Conservation (phyloP, 2,113 vertebrate genomes). For the Nesogale talazaci region DNA sequence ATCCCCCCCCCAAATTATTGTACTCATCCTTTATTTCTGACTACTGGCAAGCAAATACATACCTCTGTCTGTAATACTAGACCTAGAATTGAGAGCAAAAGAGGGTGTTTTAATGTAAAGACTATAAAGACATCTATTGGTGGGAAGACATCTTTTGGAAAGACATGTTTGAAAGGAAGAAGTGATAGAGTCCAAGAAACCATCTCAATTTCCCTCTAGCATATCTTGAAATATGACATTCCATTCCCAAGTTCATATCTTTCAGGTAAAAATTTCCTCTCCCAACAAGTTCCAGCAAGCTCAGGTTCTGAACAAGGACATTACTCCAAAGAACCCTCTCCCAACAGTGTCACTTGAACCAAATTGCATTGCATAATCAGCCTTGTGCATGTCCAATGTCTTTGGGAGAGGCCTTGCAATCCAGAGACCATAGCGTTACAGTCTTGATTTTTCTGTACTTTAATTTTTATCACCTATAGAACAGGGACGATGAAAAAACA, state of each 20-base stretch:
- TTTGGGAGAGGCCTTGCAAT: background rate
- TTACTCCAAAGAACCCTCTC: background rate
- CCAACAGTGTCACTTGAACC: background rate
- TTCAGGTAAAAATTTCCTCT: slow-evolving; percentile 26
- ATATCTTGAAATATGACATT: slow-evolving; percentile 73
- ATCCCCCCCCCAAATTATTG: no score
- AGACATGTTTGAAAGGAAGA: background rate
- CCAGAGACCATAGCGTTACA: background rate
- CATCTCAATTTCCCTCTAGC: background rate
- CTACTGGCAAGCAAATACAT: no score
- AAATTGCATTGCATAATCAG: background rate
- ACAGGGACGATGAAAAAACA: background rate
- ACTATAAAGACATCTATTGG: background rate
- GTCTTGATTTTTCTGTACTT: background rate
- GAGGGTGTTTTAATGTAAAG: background rate
- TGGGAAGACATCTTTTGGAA: slow-evolving; percentile 25
- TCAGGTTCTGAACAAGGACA: slow-evolving; percentile 54
- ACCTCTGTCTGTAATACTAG: no score
- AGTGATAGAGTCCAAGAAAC: slow-evolving; percentile 47
- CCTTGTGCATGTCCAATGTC: background rate
- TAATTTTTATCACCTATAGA: background rate
- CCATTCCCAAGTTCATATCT: slow-evolving; percentile 59
- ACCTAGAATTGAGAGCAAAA: no score
- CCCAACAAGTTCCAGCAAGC: slow-evolving; percentile 69
- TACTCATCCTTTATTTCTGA: no score